Evolutionary conservation across 2,113 vertebrate species (phyloP).

Genomic region (Menura novaehollandiae): DNA sequence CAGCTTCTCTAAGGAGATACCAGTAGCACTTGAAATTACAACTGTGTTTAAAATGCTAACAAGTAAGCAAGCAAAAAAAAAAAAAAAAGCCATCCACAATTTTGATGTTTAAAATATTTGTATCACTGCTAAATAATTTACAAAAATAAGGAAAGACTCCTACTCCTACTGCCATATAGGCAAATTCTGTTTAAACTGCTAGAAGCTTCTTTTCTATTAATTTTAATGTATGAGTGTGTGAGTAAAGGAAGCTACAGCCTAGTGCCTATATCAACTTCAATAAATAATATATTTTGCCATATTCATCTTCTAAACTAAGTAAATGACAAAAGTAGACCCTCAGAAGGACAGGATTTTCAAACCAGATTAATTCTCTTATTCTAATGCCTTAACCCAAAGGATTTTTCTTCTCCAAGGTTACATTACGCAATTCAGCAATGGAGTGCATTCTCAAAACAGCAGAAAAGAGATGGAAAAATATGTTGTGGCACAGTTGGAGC

Average conservation of each 20-base stretch:
- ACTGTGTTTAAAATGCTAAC: slow-evolving; percentile 14
- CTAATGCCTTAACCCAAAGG: not conserved
- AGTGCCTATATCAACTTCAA: slow-evolving; percentile 47
- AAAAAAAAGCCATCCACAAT: not conserved
- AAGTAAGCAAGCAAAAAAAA: not conserved
- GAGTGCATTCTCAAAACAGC: not conserved
- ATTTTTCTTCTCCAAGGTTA: slow-evolving; percentile 19
- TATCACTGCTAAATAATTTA: slow-evolving; percentile 47
- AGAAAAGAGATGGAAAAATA: not conserved
- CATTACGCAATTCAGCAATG: not conserved
- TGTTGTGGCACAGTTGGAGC: not conserved
- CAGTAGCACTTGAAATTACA: not conserved
- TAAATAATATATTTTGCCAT: slow-evolving; percentile 66
- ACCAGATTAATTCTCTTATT: not conserved
- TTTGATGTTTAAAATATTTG: slow-evolving; percentile 42
- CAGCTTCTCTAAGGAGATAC: not conserved
- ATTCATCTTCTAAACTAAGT: slow-evolving; percentile 54
- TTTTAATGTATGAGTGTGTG: slow-evolving; percentile 43
- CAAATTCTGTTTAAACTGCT: slow-evolving; percentile 38
- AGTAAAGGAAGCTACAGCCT: slow-evolving; percentile 12
- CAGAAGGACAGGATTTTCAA: slow-evolving; percentile 40
- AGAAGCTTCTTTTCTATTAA: slow-evolving; percentile 58
- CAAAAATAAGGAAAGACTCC: not conserved
- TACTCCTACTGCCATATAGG: not conserved
- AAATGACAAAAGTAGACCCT: slow-evolving; percentile 52